Evolutionary conservation across 1,140 invertebrate genomes (phyloP).

Genomic region (Caenorhabditis latens): DNA sequence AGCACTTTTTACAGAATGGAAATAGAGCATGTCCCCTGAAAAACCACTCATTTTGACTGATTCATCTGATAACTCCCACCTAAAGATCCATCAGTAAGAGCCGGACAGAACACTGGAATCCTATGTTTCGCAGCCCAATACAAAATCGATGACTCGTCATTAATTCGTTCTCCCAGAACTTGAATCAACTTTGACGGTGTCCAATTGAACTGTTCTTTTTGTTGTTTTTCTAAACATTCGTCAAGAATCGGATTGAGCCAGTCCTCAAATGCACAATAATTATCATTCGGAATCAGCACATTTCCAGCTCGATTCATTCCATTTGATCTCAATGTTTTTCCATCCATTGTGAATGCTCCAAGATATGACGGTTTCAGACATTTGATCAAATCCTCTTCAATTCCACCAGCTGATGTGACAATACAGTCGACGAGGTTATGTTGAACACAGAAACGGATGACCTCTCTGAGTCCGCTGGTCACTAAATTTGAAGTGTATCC

Average conservation of each 20-base stretch:
- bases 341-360: constrained; percentile 89
- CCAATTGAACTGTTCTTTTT: constrained; percentile 83
- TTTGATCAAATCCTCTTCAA: constrained; percentile 99
- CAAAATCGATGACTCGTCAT: constrained; percentile 91
- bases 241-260: constrained; percentile 96
- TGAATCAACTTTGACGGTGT: constrained; percentile 82
- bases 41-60: not conserved
- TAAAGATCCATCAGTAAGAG: constrained; percentile 95
- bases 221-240: constrained; percentile 90
- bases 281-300: constrained; percentile 95
- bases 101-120: constrained; percentile 97
- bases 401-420: constrained; percentile 95
- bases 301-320: constrained; percentile 98
- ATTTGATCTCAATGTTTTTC: constrained; percentile 81
- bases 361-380: constrained; percentile 93
- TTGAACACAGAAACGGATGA: constrained; percentile 85
- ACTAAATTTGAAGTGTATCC: constrained; percentile 98
- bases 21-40: constrained; percentile 95
- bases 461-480: constrained; percentile 92
- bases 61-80: constrained; percentile 77
- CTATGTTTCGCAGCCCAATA: constrained; percentile 98
- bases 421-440: constrained; percentile 94
- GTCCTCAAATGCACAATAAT: constrained; percentile 98
- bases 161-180: constrained; percentile 88
- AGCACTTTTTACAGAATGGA: constrained; percentile 92